These are phyloP conservation scores for Ylistrum balloti DNA, from an alignment of 1,140 invertebrate species.

Conservation along the genomic window DNA sequence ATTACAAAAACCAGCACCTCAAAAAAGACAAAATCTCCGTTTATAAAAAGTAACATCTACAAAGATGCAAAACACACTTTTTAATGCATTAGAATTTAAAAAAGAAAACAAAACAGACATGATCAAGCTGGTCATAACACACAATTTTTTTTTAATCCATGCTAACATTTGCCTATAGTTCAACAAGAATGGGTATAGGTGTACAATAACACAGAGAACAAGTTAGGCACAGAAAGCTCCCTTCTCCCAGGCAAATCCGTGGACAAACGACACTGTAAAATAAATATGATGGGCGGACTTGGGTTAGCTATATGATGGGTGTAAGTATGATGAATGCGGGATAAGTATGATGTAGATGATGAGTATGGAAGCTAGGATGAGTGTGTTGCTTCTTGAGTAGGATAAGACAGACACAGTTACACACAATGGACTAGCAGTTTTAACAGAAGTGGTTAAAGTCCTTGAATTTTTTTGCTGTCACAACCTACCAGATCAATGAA, in stretches of 20 bases:
- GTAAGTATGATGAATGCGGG: neutral
- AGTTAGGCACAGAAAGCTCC: neutral
- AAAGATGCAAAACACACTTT: neutral
- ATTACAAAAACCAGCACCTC: neutral
- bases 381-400: neutral
- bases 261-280: conserved; percentile 25
- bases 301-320: neutral
- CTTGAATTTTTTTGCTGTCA: neutral
- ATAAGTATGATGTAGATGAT: too few species aligned
- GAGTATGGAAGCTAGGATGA: neutral
- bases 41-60: neutral
- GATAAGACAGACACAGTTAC: neutral
- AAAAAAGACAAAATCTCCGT: neutral
- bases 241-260: neutral
- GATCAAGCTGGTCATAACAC: neutral
- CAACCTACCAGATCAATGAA: too few species aligned
- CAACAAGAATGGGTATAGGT: conserved; percentile 15
- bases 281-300: neutral
- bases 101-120: neutral
- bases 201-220: conserved; percentile 29
- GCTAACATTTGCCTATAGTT: neutral
- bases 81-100: neutral
- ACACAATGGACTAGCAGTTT: neutral
- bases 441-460: neutral
- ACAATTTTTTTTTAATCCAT: neutral